These are phyloP conservation scores for Dryadula phaetusa DNA, from an alignment of 2,888 invertebrate genomes.

Conservation along the genomic window DNA sequence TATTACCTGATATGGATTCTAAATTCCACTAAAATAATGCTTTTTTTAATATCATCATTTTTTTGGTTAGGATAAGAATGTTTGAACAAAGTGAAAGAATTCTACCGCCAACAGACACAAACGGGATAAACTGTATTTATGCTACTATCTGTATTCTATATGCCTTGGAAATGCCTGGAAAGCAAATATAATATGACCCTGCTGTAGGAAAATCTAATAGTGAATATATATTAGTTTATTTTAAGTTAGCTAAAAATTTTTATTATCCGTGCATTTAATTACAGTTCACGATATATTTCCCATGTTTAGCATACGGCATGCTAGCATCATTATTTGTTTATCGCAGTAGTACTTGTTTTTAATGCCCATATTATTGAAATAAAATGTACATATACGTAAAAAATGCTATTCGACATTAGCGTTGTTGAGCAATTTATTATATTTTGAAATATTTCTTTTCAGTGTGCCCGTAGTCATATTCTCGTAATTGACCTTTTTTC, in stretches of 20 bases:
- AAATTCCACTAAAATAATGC: not conserved
- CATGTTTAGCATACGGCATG: not conserved
- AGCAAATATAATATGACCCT: not conserved
- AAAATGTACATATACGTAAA: not conserved
- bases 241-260: slow-evolving; percentile 3
- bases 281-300: slow-evolving; percentile 18
- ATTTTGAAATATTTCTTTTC: no score
- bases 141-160: no score
- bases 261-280: slow-evolving; percentile 19
- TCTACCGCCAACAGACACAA: no score
- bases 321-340: slow-evolving; percentile 12
- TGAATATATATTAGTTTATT: not conserved
- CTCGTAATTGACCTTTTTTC: no score
- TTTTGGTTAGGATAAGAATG: no score
- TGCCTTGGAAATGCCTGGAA: no score
- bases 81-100: no score
- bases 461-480: no score
- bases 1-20: not conserved
- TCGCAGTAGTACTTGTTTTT: slow-evolving; percentile 10
- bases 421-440: no score
- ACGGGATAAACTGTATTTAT: no score
- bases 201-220: not conserved
- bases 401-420: not conserved
- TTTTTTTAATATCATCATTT: no score
- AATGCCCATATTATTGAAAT: not conserved